Conservation (phyloP, 2,797 vertebrate genomes). For the Anas acuta region DNA sequence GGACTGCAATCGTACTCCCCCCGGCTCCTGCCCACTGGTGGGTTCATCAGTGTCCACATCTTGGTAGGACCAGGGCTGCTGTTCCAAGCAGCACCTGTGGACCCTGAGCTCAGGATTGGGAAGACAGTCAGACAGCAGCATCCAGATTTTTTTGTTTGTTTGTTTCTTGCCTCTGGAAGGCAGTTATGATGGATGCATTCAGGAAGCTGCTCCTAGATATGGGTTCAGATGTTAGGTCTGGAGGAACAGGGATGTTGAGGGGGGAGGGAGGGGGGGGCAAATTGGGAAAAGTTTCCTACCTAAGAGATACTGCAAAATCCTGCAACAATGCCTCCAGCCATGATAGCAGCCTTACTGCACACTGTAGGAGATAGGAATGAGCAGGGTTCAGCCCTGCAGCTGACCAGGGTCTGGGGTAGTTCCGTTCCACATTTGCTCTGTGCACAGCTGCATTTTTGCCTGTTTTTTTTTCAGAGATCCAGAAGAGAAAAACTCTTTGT, state of each 20-base stretch:
- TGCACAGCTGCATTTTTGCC: neutral
- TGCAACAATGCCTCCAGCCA: neutral
- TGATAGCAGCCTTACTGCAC: neutral
- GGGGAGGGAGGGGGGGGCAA: neutral
- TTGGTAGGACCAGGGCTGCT: accelerated
- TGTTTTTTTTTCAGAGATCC: neutral
- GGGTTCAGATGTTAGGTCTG: neutral
- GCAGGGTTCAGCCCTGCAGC: neutral
- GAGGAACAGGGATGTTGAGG: neutral
- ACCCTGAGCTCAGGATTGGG: neutral
- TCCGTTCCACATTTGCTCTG: accelerated
- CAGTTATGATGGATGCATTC: conserved; percentile 12
- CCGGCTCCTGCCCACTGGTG: neutral
- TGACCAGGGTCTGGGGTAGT: neutral
- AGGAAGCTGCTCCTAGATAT: conserved; percentile 52
- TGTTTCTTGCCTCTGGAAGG: neutral
- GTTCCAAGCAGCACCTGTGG: neutral
- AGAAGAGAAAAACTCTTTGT: neutral
- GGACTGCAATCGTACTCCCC: accelerated
- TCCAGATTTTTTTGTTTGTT: conserved; percentile 4
- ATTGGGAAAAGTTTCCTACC: neutral
- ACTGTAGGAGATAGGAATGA: neutral
- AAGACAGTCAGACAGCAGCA: neutral
- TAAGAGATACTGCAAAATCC: conserved; percentile 4
- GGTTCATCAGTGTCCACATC: neutral